Base-by-base conservation (phyloP, 2,888 invertebrate genomes). In the Drosophila limbata region DNA sequence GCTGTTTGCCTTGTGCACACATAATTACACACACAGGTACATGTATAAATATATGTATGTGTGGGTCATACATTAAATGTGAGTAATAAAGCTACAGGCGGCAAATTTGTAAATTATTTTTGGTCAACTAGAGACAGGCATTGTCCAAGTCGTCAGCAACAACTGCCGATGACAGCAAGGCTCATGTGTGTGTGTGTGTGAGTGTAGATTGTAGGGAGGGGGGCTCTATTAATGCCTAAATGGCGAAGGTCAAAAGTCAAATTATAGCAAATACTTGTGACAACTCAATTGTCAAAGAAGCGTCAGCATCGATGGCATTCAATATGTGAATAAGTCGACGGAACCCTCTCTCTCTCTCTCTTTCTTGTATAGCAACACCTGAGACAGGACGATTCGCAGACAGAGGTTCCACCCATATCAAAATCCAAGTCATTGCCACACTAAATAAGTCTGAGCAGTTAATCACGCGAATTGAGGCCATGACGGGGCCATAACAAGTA, bases 381-480 rank as follows among this genome's bases (percentile, higher is more conserved):
- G 55, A 42, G 9, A 19, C 19, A 28, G 17, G 13, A 10, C 8
- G 45, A 9, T 13, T n/a, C 21, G 13, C 31, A 57, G 47, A 51
- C 51, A 50, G n/a, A 11, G 31, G 11, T 8, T 31, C 10, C 25
- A 44, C 33, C 33, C 44, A 37, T n/a, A 50, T 53, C 19, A 11
- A 45, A 59, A 62, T 51, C 51, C 47, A 47, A 47, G 51, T 63
- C 45, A 62, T 39, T 31, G 57, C 60, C 77, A 63, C 62, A 51
- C 21, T 64, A 69, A 79, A 57, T 55, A 67, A 42, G 73, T 66
- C 84, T 72, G 77, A 74, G 79, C 86, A 86, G 77, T 86, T 86
- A 86, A 83, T 77, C 84, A 72, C 81, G 57, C 55, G 77, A 67
- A 77, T 73, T 73, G 73, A 57, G 73, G 67, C 50, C 64, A 57